Evolutionary conservation across 2,113 vertebrate genomes (phyloP).

Genomic region (Sciurus niger): DNA sequence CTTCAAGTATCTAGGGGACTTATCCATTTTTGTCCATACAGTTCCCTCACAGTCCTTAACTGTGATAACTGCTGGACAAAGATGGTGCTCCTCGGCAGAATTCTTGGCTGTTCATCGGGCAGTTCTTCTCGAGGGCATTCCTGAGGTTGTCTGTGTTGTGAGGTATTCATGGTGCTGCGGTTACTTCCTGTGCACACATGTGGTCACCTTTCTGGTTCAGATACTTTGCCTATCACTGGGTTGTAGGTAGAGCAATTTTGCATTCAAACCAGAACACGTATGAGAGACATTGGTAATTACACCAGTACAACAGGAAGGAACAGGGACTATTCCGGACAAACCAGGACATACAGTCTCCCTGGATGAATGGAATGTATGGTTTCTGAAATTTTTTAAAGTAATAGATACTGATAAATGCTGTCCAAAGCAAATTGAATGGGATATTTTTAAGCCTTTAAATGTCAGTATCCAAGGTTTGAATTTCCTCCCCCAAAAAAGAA

Average conservation of each 20-base stretch:
- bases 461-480: slow-evolving; percentile 7
- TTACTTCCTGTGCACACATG: not conserved
- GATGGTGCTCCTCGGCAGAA: not conserved
- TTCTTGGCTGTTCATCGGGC: not conserved
- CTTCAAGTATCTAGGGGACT: not conserved
- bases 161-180: not conserved
- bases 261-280: not conserved
- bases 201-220: not conserved
- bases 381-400: not conserved
- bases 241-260: not conserved
- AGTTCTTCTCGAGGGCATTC: not conserved
- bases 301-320: not conserved
- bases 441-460: slow-evolving; percentile 62
- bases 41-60: not conserved
- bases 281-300: not conserved
- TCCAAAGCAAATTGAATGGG: slow-evolving; percentile 37
- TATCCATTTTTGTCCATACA: not conserved
- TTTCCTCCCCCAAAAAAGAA: not conserved
- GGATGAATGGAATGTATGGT: not conserved
- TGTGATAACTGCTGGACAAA: not conserved
- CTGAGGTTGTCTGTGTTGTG: not conserved
- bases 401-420: not conserved
- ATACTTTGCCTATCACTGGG: not conserved
- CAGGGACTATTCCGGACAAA: not conserved
- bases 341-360: not conserved